These are phyloP conservation scores for Formicarius rufipectus DNA, from an alignment of 2,113 vertebrate species.

Conservation along the genomic window DNA sequence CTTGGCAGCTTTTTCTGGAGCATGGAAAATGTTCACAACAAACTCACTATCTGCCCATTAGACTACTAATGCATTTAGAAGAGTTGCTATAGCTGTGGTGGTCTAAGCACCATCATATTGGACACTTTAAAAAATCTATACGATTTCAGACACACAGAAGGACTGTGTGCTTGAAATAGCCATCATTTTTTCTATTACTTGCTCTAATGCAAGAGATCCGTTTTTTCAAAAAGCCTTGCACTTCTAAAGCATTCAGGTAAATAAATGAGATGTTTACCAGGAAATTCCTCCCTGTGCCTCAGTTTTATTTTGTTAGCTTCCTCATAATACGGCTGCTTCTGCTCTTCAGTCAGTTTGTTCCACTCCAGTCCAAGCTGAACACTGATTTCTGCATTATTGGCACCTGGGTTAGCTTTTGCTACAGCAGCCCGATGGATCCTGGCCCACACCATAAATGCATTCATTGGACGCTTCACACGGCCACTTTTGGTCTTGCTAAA, in stretches of 20 bases:
- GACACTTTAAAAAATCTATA: not conserved
- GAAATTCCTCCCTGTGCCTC: slow-evolving; percentile 81
- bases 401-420: slow-evolving; percentile 73
- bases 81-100: not conserved
- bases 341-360: slow-evolving; percentile 84
- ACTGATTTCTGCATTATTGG: slow-evolving; percentile 74
- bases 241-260: not conserved
- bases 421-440: slow-evolving; percentile 78
- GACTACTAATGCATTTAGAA: not conserved
- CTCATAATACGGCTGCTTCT: slow-evolving; percentile 85
- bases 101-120: not conserved
- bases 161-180: not conserved
- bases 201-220: not conserved
- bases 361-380: slow-evolving; percentile 82
- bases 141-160: not conserved
- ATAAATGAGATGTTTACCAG: slow-evolving; percentile 72
- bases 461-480: slow-evolving; percentile 84
- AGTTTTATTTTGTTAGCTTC: slow-evolving; percentile 81
- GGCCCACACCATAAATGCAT: slow-evolving; percentile 87
- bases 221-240: not conserved
- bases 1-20: not conserved
- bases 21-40: not conserved
- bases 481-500: slow-evolving; percentile 76
- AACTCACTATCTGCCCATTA: not conserved
- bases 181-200: not conserved